phyloP scores from a whole-genome alignment of 2,888 invertebrate genomes.

The Dichetophora obliterata region DNA sequence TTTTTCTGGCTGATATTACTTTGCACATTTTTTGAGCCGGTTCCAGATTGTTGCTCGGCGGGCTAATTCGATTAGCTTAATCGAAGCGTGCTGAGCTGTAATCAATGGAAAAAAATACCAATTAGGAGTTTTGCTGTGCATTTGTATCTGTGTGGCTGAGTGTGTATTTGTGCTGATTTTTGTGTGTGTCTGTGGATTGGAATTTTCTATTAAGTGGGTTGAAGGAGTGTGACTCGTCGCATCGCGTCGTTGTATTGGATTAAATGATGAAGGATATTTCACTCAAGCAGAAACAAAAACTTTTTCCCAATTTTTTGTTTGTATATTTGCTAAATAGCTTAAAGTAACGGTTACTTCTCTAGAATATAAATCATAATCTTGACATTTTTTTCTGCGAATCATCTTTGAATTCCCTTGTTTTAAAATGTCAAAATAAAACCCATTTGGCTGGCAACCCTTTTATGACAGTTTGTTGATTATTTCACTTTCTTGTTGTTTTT shows the following conservation, averaged over 20 bases:
- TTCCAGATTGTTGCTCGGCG: constrained; percentile 11
- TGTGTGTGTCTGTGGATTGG: neutral
- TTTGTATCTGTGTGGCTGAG: neutral
- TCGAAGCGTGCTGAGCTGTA: constrained; percentile 29
- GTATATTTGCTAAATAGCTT: too few species aligned
- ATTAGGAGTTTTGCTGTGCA: constrained; percentile 1
- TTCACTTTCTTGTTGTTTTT: too few species aligned
- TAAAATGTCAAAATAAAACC: too few species aligned
- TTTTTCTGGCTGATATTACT: constrained; percentile 10
- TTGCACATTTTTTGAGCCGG: constrained; percentile 14
- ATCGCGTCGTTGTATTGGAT: too few species aligned
- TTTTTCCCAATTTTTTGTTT: too few species aligned
- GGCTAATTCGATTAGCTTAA: constrained; percentile 33
- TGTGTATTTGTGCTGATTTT: neutral
- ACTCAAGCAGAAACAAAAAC: neutral
- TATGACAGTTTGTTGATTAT: neutral
- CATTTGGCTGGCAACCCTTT: neutral
- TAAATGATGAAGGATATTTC: neutral
- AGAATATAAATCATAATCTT: too few species aligned
- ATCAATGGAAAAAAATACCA: constrained; percentile 26
- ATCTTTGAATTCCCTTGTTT: too few species aligned
- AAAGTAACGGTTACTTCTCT: too few species aligned
- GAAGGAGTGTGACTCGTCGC: too few species aligned
- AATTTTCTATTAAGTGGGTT: neutral
- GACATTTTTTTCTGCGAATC: too few species aligned